Evolutionary conservation across 2,797 vertebrate genomes (phyloP), one percentile per base, ranked within the genome.

Genomic region (Sus cebifrons): DNA sequence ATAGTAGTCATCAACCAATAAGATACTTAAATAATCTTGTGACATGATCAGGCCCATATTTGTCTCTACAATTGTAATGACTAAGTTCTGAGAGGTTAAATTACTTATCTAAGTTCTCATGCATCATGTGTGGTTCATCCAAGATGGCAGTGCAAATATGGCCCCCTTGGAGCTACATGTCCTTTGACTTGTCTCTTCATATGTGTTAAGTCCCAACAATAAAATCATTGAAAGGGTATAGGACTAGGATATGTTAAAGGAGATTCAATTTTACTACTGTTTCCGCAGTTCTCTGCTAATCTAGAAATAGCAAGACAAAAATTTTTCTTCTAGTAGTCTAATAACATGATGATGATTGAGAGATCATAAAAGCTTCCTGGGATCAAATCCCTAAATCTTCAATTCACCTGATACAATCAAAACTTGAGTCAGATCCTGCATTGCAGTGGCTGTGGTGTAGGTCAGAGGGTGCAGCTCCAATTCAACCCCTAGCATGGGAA

Each of bases 1-100:
- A 10, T 75, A 52, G 58, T 68, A 70, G 16, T 60, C 40, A 86
- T 64, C 6, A 82, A 25, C 9, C 25, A 94, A 40, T 52, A 36
- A 88, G 15, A 25, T 86, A 32, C 27, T 79, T 73, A 95, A 81
- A 68, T 89, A 92, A 67, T 77, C 15, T 77, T 32, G 23, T 70
- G 60, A 18, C 49, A 5, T 60, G 27, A 2, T 65, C 78, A 65
- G 6, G 14, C 62, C 27, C 40, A 8, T 78, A 29, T 71, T 71
- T 65, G 62, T 54, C 52, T 23, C 12, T 60, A 52, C 2, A 94
- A 4, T 16, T 64, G 8, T 29, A 56, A 71, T 40, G 54, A 54
- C 16, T 15, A 29, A 29, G 75, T 67, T 79, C 11, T 73, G n/a
- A 91, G n/a, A 89, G 23, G 58, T 70, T 52, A 67, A 74, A 23